Base-by-base conservation (phyloP, 2,888 invertebrate genomes). In the Ochropacha duplaris region DNA sequence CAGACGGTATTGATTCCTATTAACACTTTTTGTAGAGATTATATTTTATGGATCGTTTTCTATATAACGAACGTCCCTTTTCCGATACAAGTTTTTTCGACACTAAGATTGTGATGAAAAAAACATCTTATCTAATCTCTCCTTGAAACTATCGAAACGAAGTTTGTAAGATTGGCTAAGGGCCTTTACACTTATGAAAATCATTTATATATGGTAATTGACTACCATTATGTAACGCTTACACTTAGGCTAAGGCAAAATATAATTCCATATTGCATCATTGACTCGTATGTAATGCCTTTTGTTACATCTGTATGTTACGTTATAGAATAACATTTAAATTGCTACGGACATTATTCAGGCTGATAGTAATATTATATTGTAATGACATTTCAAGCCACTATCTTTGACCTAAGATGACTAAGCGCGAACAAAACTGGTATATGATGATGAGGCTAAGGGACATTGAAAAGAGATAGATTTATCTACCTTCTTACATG, bases 321-420 rank as follows among this genome's bases (percentile, higher is more conserved):
- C 65, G 66, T 74, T n/a, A 66, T 69, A n/a, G 65, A 74, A 68
- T 73, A 63, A 71, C 69, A 69, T 68, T 63, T 50, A 54, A 65
- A 68, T 65, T 68, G 65, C 69, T 66, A 64, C 66, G 65, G 64
- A 63, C 74, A 71, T 70, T 78, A 77, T 76, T 75, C 76, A 76
- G 72, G 66, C 60, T 74, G 76, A 83, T 82, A 52, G 52, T 31
- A 31, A 52, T 52, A 34, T 52, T 52, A 34, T 52, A 74, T 71
- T 78, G 76, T 79, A 81, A 74, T 87, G 88, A 85, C 86, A 88
- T 88, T 87, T 86, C 68, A 78, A 82, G 78, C 78, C 70, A 79
- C 83, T 83, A 86, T 86, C 84, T 78, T 77, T 84, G 84, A 86
- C 84, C 84, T 74, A 68, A 76, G 81, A 83, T 90, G 90, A 90